Evolutionary conservation across 2,113 vertebrate genomes (phyloP).

Genomic region (Cebus imitator): DNA sequence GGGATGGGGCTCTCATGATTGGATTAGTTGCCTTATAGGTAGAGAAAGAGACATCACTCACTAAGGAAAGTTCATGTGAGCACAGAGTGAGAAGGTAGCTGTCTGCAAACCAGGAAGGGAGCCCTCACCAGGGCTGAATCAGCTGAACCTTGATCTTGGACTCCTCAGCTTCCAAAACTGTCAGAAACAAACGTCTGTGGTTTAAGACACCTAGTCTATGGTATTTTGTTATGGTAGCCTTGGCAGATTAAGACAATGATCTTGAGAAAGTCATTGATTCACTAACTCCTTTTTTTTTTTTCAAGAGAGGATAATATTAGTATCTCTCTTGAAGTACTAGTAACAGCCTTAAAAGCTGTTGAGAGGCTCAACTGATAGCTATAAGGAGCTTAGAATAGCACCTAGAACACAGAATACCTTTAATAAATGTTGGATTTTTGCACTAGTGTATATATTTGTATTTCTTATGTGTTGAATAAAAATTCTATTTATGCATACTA

Average conservation of each 20-base stretch:
- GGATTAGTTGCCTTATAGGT: neutral
- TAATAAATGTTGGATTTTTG: neutral
- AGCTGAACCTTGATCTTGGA: neutral
- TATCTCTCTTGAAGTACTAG: neutral
- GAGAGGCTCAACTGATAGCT: neutral
- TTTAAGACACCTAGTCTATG: neutral
- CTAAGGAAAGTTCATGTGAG: neutral
- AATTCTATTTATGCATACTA: neutral
- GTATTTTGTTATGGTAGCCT: neutral
- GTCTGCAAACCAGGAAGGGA: neutral
- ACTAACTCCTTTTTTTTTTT: neutral
- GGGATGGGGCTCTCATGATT: neutral
- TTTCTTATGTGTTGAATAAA: constrained; percentile 7
- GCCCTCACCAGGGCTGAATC: neutral
- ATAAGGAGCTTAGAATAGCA: neutral
- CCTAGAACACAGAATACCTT: neutral
- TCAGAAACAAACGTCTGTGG: neutral
- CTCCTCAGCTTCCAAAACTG: neutral
- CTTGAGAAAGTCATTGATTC: neutral
- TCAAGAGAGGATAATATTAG: neutral
- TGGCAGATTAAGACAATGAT: neutral
- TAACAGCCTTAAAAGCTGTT: neutral
- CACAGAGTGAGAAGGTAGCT: neutral
- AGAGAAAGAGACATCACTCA: neutral
- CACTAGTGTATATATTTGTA: neutral